These are phyloP conservation scores for Galeopsomyia nigrocyanea DNA, from an alignment of 2,888 invertebrate genomes.

Conservation along the genomic window DNA sequence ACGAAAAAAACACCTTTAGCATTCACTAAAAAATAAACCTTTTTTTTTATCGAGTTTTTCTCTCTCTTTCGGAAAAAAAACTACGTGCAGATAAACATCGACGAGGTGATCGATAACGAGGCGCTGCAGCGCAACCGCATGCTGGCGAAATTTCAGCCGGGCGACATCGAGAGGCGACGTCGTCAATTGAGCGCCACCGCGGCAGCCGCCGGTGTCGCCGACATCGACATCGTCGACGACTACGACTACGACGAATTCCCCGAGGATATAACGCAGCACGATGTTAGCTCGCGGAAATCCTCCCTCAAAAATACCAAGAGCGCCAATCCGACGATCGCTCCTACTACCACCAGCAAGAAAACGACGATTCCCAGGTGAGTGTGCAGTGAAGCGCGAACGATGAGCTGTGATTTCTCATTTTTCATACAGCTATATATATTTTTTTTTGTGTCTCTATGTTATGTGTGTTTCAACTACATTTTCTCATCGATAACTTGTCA, in stretches of 20 bases:
- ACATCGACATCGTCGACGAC: slow-evolving; percentile 66
- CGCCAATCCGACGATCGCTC: slow-evolving; percentile 31
- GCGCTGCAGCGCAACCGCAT: slow-evolving; percentile 56
- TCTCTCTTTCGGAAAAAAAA: no score
- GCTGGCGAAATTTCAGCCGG: slow-evolving; percentile 58
- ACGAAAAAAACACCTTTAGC: no score
- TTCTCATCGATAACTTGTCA: neutral
- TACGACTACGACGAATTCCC: slow-evolving; percentile 70
- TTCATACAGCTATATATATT: neutral
- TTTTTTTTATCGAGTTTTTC: no score
- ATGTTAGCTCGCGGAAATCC: slow-evolving; percentile 63
- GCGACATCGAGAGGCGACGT: slow-evolving; percentile 65
- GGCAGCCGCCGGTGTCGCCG: slow-evolving; percentile 67
- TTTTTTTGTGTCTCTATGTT: neutral
- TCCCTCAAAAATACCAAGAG: slow-evolving; percentile 60
- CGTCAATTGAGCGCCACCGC: slow-evolving; percentile 54
- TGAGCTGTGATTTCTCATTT: neutral
- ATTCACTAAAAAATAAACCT: no score
- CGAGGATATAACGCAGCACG: slow-evolving; percentile 57
- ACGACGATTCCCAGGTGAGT: slow-evolving; percentile 53
- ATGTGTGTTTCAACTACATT: neutral
- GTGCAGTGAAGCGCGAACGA: slow-evolving; percentile 54
- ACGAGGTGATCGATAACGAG: slow-evolving; percentile 59
- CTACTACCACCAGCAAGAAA: slow-evolving; percentile 49
- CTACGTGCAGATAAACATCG: slow-evolving; percentile 47